phyloP scores from a whole-genome alignment of 2,113 vertebrate genomes.

The Zosterops lateralis region DNA sequence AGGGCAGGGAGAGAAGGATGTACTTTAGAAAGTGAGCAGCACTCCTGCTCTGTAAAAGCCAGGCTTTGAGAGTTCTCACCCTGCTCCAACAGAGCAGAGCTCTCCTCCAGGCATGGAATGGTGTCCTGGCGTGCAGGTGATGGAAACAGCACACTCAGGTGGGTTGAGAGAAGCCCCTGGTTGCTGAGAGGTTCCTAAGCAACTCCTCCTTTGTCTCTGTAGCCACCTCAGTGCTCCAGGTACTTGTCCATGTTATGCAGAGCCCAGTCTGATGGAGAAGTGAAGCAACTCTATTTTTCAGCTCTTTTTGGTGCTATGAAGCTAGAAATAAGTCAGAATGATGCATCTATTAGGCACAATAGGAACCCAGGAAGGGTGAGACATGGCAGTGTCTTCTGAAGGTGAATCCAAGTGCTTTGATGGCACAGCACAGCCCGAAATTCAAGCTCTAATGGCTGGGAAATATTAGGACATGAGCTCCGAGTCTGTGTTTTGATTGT shows the following conservation, averaged over 20 bases:
- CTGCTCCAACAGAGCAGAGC: not conserved
- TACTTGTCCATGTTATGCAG: not conserved
- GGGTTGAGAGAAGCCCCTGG: not conserved
- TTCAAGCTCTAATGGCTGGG: not conserved
- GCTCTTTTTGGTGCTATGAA: not conserved
- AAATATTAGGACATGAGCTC: not conserved
- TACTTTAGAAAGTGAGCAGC: not conserved
- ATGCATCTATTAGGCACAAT: not conserved
- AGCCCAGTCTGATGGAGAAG: not conserved
- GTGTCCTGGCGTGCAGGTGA: not conserved
- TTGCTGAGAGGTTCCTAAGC: not conserved
- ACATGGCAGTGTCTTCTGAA: not conserved
- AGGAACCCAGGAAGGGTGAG: not conserved
- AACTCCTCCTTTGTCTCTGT: not conserved
- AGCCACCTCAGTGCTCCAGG: not conserved
- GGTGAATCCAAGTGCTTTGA: not conserved
- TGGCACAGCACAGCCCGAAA: not conserved
- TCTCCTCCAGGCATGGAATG: not conserved
- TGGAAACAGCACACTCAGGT: fast-evolving
- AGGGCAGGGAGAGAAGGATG: not conserved
- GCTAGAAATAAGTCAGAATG: not conserved
- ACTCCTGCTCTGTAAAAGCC: not conserved
- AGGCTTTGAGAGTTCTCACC: not conserved
- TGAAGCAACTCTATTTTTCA: not conserved
- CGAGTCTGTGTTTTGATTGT: not conserved